Conservation (phyloP, 1,140 invertebrate genomes). For the Oedothorax gibbosus region DNA sequence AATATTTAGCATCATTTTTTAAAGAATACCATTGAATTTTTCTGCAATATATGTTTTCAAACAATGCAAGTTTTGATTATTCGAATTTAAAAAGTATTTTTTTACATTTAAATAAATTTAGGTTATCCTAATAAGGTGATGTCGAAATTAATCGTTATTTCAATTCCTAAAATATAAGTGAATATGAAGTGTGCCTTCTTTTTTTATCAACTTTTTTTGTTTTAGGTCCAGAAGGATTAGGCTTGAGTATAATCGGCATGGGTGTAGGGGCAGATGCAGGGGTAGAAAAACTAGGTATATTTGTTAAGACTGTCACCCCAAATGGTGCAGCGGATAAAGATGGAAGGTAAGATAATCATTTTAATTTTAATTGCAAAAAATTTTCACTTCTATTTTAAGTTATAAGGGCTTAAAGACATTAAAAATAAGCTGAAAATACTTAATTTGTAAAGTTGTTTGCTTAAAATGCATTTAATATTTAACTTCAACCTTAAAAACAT, state of each 20-base stretch:
- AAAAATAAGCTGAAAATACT: no score
- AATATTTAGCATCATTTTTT: no score
- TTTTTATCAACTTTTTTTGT: not conserved
- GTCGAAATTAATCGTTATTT: not conserved
- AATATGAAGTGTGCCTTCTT: not conserved
- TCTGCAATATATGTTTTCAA: no score
- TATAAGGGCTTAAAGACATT: not conserved
- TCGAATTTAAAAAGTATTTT: no score
- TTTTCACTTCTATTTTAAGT: not conserved
- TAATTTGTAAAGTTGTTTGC: no score
- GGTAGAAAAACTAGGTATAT: conserved; percentile 94
- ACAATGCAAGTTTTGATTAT: no score
- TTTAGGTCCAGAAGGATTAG: conserved; percentile 84
- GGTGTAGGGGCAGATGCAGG: conserved; percentile 98
- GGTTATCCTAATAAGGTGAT: not conserved
- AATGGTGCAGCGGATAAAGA: conserved; percentile 94
- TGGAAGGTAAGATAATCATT: conserved; percentile 72
- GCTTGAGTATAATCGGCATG: conserved; percentile 92
- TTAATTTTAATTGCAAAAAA: not conserved
- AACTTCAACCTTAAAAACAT: no score
- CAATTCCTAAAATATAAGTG: not conserved
- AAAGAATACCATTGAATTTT: no score
- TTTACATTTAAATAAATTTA: no score
- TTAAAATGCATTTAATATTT: no score
- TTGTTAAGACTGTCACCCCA: conserved; percentile 98